phyloP scores from a whole-genome alignment of 1,140 invertebrate genomes.

The Ceratoteleas bidentatus region DNA sequence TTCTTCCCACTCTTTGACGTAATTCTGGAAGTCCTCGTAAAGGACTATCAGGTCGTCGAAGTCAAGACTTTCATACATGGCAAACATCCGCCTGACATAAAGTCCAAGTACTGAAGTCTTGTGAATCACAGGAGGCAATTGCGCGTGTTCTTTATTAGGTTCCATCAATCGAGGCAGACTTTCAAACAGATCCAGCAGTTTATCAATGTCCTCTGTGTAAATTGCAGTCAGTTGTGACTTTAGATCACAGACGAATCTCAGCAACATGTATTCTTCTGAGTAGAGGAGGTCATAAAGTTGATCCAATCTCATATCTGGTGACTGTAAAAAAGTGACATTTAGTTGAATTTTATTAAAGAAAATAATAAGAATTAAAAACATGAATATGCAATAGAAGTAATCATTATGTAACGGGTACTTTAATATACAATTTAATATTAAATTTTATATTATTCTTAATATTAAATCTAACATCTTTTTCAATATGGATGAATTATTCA shows the following conservation, averaged over 20 bases:
- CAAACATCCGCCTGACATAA: slow-evolving; percentile 89
- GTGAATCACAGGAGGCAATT: slow-evolving; percentile 72
- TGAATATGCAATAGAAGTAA: too few relatives aligned
- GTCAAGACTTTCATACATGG: slow-evolving; percentile 90
- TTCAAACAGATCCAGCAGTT: slow-evolving; percentile 85
- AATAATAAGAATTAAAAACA: too few relatives aligned
- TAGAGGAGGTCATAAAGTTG: slow-evolving; percentile 83
- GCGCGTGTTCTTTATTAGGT: slow-evolving; percentile 72
- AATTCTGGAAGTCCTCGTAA: slow-evolving; percentile 85
- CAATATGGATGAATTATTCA: too few relatives aligned
- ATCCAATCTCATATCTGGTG: slow-evolving; percentile 85
- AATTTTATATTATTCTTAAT: too few relatives aligned
- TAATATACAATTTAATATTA: too few relatives aligned
- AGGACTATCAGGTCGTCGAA: slow-evolving; percentile 89
- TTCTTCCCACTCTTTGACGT: slow-evolving; percentile 70
- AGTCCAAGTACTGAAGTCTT: slow-evolving; percentile 84
- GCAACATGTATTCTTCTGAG: slow-evolving; percentile 82
- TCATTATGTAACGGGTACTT: too few relatives aligned
- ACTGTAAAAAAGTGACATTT: slow-evolving; percentile 74
- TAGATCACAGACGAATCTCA: slow-evolving; percentile 81
- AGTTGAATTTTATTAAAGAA: background rate
- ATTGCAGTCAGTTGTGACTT: slow-evolving; percentile 82
- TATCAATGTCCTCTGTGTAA: slow-evolving; percentile 82
- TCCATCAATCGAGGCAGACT: slow-evolving; percentile 81
- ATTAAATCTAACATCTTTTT: too few relatives aligned